Conservation (phyloP, 2,888 invertebrate species). For the Erpobdella octoculata region DNA sequence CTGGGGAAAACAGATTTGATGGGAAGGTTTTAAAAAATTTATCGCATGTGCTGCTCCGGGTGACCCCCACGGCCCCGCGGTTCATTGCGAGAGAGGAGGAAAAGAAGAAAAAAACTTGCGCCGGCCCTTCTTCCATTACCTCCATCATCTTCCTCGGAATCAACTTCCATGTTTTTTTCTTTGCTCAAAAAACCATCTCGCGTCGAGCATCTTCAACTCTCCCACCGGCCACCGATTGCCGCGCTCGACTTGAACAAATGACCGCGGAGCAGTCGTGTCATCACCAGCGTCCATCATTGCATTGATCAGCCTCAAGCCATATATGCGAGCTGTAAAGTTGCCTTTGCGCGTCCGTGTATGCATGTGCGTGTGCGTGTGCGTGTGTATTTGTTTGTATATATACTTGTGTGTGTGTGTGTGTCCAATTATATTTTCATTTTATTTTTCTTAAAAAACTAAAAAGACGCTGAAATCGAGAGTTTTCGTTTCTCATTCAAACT, state of each 20-base stretch:
- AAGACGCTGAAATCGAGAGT: no score
- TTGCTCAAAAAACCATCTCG: constrained; percentile 1
- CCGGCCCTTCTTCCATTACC: background rate
- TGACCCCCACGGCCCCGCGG: background rate
- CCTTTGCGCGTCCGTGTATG: no score
- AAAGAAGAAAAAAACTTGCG: no score
- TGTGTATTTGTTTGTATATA: no score
- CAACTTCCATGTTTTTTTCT: constrained; percentile 4
- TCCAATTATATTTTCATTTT: no score
- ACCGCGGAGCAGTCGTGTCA: constrained; percentile 3
- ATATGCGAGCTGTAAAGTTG: no score
- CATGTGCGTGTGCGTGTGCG: no score
- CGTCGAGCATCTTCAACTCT: background rate
- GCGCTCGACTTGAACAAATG: constrained; percentile 9
- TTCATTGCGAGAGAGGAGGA: background rate
- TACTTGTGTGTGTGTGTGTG: no score
- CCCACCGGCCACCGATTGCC: background rate
- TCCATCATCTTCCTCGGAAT: background rate
- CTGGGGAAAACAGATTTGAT: no score
- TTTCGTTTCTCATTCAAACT: no score
- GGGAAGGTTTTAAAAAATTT: constrained; percentile 6
- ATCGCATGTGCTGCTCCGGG: constrained; percentile 2
- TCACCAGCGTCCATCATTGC: constrained; percentile 12
- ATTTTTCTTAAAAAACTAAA: no score
- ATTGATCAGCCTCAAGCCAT: background rate